phyloP scores from a whole-genome alignment of 2,888 invertebrate genomes.

The Argyresthia goedartella region DNA sequence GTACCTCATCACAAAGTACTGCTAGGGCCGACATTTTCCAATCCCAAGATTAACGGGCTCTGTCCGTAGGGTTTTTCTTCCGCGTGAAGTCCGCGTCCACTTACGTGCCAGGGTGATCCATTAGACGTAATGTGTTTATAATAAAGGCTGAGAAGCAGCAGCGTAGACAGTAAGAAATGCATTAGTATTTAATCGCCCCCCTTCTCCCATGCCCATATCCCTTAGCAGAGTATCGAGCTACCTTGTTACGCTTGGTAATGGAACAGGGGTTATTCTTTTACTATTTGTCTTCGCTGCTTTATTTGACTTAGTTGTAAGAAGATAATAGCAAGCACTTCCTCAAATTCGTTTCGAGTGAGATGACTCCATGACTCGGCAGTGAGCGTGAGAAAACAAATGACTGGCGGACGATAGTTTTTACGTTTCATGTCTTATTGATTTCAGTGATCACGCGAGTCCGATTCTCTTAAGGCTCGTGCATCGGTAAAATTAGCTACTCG shows the following conservation, averaged over 20 bases:
- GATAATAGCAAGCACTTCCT: constrained; percentile 58
- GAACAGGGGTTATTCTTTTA: constrained; percentile 2
- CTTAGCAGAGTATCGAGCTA: constrained; percentile 17
- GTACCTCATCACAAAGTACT: too few relatives aligned
- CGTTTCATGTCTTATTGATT: constrained; percentile 3
- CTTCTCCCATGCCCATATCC: constrained; percentile 1
- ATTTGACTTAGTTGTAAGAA: constrained; percentile 52
- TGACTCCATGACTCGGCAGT: constrained; percentile 32
- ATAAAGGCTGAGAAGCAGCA: constrained; percentile 30
- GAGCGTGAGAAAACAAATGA: constrained; percentile 55
- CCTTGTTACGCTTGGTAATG: constrained; percentile 35
- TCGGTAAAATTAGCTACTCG: too few relatives aligned
- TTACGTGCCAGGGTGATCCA: constrained; percentile 20
- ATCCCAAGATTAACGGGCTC: background rate
- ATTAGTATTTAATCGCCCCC: constrained; percentile 45
- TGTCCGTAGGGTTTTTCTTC: constrained; percentile 1
- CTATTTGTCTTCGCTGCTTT: constrained; percentile 26
- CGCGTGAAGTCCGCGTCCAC: background rate
- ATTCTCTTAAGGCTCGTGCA: too few relatives aligned
- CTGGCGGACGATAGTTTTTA: constrained; percentile 18
- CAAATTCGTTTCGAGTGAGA: constrained; percentile 44
- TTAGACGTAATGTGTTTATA: constrained; percentile 48
- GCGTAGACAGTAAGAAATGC: constrained; percentile 32
- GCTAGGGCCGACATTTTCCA: background rate
- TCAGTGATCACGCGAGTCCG: background rate